Percentiles rank a stretch among this genome's conserved stretches.
Evolutionary conservation across 2,113 vertebrate species (phyloP).

Genomic region (Lepus europaeus): DNA sequence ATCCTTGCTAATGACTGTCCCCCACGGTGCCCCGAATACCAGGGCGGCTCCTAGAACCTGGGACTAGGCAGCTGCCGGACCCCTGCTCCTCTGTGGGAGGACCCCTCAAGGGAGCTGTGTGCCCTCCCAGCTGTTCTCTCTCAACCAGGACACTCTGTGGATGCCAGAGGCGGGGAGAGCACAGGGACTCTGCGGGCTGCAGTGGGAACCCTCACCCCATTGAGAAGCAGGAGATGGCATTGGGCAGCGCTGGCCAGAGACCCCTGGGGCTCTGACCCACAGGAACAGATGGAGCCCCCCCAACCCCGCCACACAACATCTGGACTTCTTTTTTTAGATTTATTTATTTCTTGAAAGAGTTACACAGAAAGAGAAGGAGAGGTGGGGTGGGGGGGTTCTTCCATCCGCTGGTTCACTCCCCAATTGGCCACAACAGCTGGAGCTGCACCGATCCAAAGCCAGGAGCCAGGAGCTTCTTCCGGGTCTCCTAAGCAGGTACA

Average conservation of each 20-base stretch:
- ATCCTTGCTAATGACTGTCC: background rate
- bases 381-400: no score
- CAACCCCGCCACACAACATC: rapidly evolving
- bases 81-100: background rate
- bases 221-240: background rate
- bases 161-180: background rate
- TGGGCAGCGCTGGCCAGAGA: background rate
- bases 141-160: background rate
- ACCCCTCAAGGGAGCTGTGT: background rate
- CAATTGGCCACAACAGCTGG: no score
- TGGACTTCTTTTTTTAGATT: background rate
- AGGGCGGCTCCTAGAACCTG: no score
- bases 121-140: no score
- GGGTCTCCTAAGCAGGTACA: no score
- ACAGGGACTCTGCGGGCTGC: background rate
- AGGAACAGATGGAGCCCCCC: background rate
- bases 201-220: background rate
- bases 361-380: no score
- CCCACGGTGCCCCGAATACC: background rate
- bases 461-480: no score
- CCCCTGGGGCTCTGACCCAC: background rate
- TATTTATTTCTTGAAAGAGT: no score
- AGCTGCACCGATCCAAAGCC: no score
- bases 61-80: no score
- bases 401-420: no score